Conservation (phyloP, 1,140 invertebrate genomes). For the Gonioctena quinquepunctata region DNA sequence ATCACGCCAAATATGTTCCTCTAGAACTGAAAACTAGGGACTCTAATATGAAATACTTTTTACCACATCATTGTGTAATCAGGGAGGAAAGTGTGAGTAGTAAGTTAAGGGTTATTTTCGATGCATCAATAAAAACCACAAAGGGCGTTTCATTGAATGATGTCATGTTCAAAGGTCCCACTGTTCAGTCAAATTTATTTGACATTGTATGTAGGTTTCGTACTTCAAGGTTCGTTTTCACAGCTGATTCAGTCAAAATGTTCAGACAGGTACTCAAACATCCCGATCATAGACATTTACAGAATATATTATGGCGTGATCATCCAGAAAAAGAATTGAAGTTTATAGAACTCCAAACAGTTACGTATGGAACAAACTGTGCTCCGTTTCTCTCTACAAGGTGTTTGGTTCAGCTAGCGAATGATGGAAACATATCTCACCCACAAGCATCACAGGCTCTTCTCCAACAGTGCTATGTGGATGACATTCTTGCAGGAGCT, state of each 20-base stretch:
- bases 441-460: no score
- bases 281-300: slow-evolving; percentile 45
- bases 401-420: no score
- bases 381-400: no score
- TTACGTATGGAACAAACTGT: slow-evolving; percentile 48
- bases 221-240: slow-evolving; percentile 28
- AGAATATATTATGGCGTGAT: slow-evolving; percentile 52
- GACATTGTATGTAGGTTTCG: slow-evolving; percentile 29
- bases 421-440: no score
- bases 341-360: slow-evolving; percentile 41
- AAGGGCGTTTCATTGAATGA: slow-evolving; percentile 41
- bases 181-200: slow-evolving; percentile 37
- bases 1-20: slow-evolving; percentile 8
- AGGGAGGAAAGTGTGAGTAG: slow-evolving; percentile 34
- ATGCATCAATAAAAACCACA: slow-evolving; percentile 33
- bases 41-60: slow-evolving; percentile 23
- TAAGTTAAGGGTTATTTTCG: slow-evolving; percentile 38
- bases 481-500: no score
- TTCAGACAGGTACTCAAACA: slow-evolving; percentile 46
- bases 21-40: background rate
- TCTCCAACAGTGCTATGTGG: no score
- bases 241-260: slow-evolving; percentile 47
- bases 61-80: slow-evolving; percentile 48
- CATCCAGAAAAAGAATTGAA: slow-evolving; percentile 12
- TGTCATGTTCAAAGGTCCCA: slow-evolving; percentile 33